Evolutionary conservation across 2,888 invertebrate genomes (phyloP).

Genomic region (Platerodrilus igneus): DNA sequence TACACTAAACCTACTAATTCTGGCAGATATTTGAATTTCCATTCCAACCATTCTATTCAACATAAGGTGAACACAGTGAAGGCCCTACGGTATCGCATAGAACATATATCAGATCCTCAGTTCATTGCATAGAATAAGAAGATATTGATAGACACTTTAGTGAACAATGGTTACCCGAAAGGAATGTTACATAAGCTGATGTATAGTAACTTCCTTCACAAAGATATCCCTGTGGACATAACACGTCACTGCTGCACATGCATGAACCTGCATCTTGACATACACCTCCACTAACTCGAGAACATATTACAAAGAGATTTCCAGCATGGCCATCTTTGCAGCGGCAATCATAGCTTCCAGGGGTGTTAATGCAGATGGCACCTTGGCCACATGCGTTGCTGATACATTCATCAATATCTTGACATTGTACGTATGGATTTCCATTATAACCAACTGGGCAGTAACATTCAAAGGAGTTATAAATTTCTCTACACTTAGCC

Average conservation of each 20-base stretch:
- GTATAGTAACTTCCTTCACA: too few species aligned
- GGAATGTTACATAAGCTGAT: too few species aligned
- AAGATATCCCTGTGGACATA: constrained; percentile 72
- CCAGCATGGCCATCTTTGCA: constrained; percentile 81
- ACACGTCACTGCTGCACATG: constrained; percentile 63
- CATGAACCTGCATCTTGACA: constrained; percentile 68
- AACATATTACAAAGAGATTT: constrained; percentile 82
- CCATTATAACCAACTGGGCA: constrained; percentile 81
- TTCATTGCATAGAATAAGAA: too few species aligned
- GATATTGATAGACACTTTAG: too few species aligned
- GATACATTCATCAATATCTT: constrained; percentile 78
- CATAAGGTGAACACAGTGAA: too few species aligned
- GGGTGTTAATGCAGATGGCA: constrained; percentile 85
- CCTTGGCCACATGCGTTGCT: constrained; percentile 75
- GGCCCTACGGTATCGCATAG: too few species aligned
- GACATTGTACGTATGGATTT: constrained; percentile 81
- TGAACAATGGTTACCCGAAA: too few species aligned
- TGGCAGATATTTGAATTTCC: too few species aligned
- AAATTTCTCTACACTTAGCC: constrained; percentile 74
- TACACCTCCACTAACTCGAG: constrained; percentile 62
- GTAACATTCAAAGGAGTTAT: constrained; percentile 71
- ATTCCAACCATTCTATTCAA: too few species aligned
- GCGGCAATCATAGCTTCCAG: constrained; percentile 84
- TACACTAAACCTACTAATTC: too few species aligned
- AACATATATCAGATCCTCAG: too few species aligned